phyloP scores from a whole-genome alignment of 2,113 vertebrate species.

The Galeopterus variegatus region DNA sequence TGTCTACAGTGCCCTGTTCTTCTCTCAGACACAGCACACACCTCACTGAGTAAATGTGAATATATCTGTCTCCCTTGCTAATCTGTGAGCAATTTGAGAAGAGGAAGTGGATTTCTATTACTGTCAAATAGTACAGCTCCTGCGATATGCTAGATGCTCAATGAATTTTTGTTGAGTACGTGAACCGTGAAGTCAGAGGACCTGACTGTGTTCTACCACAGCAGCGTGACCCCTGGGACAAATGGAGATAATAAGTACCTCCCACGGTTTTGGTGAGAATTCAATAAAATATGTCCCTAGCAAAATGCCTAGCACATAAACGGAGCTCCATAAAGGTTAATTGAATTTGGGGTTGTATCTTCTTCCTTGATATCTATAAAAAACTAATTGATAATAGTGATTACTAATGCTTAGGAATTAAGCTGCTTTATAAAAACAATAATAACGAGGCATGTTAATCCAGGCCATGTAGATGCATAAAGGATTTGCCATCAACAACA shows the following conservation, averaged over 20 bases:
- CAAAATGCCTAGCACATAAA: constrained; percentile 70
- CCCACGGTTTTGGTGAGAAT: constrained; percentile 61
- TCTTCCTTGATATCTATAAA: constrained; percentile 70
- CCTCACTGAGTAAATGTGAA: neutral
- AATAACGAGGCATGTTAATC: constrained; percentile 33
- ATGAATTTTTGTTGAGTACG: neutral
- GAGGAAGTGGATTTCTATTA: neutral
- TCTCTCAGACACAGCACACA: neutral
- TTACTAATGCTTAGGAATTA: constrained; percentile 63
- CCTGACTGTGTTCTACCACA: neutral
- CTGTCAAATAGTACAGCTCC: neutral
- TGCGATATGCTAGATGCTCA: neutral
- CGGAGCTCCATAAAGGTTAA: constrained; percentile 70
- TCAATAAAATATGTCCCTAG: constrained; percentile 66
- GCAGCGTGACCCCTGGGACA: neutral
- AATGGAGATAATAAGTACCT: constrained; percentile 12
- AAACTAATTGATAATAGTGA: constrained; percentile 77
- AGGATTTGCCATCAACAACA: constrained; percentile 63
- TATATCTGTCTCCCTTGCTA: neutral
- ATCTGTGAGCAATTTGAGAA: neutral
- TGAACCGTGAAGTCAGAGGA: neutral
- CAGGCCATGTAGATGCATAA: neutral
- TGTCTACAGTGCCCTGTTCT: neutral
- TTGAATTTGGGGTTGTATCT: constrained; percentile 71
- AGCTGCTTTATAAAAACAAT: constrained; percentile 65